Base-by-base conservation (phyloP, 64 coral and sea anemone genomes). In the Montipora capricornis region DNA sequence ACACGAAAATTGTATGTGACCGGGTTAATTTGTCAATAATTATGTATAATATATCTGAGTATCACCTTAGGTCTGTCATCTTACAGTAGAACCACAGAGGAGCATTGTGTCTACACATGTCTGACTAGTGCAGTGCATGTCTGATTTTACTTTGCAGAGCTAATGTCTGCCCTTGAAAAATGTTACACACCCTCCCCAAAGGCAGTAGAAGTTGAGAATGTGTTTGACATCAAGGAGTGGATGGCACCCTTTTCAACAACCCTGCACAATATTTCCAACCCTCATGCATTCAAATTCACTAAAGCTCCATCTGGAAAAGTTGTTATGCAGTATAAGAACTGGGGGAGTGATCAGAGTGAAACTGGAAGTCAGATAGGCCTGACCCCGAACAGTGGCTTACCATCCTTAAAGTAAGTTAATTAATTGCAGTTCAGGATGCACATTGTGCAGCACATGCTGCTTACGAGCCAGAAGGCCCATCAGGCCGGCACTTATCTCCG, bases 271-370 rank as follows among this genome's bases (percentile, higher is more conserved):
- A 64, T 61, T 12, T 76, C 90, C 17, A 92, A 84, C 59, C 90
- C 81, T 24, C 91, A 87, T 87, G 74, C 44, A 11, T 93, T 93
- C 17, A 84, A 86, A n/a, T 59, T 93, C 16, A 68, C 70, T 17
- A 93, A 86, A 59, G 81, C 64, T 19, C 81, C 20, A 87, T 84
- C 91, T 75, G 81, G 91, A 19, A 78, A 93, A 16, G 82, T 87
- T 22, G 68, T 77, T n/a, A n/a, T 86, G 51, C 64, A 76, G 57
- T 93, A 93, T 16, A 93, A 93, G 80, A 93, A 87, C 58, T 93
- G 81, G 91, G 74, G 8, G 1, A 61, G 80, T 48, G 91, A 93
- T 67, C 87, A 93, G 45, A 44, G 44, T 0, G 64, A 91, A 73
- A 73, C 2, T 91, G 77, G 78, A 91, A 91, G 16, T 69, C 89